Evolutionary conservation across 2,888 invertebrate species (phyloP), one percentile per base, ranked within the genome.

Genomic region (Chymomyza caudatula): DNA sequence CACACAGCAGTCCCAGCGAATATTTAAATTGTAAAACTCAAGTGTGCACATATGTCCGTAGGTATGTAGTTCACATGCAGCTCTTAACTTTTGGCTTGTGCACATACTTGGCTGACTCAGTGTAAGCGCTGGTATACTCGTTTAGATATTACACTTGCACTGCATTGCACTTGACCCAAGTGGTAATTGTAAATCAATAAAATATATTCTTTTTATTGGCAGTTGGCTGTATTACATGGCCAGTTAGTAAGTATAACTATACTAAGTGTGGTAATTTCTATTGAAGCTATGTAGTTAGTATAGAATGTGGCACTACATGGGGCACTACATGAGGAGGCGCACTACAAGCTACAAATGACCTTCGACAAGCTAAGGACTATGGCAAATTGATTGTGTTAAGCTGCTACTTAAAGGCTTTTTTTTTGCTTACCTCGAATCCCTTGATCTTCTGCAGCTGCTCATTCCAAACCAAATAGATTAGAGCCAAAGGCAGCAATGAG

Each of bases 391-490:
- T 20, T 20, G 51, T 0, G 11, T 37, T 37, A 0, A 51, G 20
- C 51, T 51, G n/a, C n/a, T n/a, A n/a, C n/a, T n/a, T n/a, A n/a
- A n/a, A n/a, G n/a, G n/a, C n/a, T n/a, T n/a, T n/a, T n/a, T 20
- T 17, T 51, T 17, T 19, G 13, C 90, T 90, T 78, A 91, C 91
- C 86, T 90, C 90, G 76, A 88, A 90, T 82, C 89, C 90, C 84
- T 89, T 90, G 73, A 90, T 88, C 78, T 89, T 90, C 74, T 90
- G 90, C 67, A 90, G 80, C 77, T 90, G 90, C 75, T 90, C 91
- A 80, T 89, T 90, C 77, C 89, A 89, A 60, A 90, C 89, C 78
- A 91, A 72, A 76, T 90, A 91, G 63, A 90, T 86, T 57, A 91
- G 82, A 44, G 89, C 89, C 66, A 91, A 80, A 55, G 91, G 91